These are phyloP conservation scores for Xyrichtys novacula DNA, from an alignment of 2,797 vertebrate species.

Conservation along the genomic window DNA sequence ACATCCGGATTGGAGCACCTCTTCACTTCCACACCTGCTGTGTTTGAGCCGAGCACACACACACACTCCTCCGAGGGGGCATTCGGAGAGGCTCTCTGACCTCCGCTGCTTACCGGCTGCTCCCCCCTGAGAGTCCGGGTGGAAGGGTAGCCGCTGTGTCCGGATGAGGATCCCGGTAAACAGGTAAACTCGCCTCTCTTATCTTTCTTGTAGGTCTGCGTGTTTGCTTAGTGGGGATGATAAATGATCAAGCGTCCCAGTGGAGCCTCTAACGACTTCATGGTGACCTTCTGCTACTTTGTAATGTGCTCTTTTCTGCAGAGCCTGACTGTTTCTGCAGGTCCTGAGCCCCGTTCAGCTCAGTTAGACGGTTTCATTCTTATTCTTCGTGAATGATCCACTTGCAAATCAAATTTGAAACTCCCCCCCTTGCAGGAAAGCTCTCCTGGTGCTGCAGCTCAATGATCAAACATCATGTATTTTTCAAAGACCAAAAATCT, in stretches of 20 bases:
- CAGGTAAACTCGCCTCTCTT: constrained; percentile 59
- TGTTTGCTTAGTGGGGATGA: not conserved
- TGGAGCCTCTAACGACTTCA: not conserved
- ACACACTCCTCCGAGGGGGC: constrained; percentile 25
- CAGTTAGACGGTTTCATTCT: not conserved
- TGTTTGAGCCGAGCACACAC: not conserved
- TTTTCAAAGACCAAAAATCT: constrained; percentile 17
- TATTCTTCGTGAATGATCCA: constrained; percentile 2
- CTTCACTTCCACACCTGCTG: constrained; percentile 19
- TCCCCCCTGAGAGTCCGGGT: constrained; percentile 38
- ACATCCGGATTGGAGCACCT: constrained; percentile 14
- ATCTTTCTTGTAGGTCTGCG: not conserved
- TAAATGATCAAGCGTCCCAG: not conserved
- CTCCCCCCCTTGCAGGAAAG: not conserved
- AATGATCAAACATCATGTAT: constrained; percentile 4
- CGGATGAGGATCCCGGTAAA: constrained; percentile 71
- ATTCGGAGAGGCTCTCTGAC: constrained; percentile 49
- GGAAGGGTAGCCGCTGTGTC: constrained; percentile 57
- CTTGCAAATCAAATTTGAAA: constrained; percentile 9
- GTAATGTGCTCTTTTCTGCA: not conserved
- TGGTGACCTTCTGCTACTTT: not conserved
- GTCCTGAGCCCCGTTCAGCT: not conserved
- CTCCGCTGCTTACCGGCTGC: constrained; percentile 38
- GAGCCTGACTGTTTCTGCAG: not conserved
- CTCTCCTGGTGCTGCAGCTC: not conserved